phyloP scores from a whole-genome alignment of 1,140 invertebrate genomes.

The Aethina tumida region DNA sequence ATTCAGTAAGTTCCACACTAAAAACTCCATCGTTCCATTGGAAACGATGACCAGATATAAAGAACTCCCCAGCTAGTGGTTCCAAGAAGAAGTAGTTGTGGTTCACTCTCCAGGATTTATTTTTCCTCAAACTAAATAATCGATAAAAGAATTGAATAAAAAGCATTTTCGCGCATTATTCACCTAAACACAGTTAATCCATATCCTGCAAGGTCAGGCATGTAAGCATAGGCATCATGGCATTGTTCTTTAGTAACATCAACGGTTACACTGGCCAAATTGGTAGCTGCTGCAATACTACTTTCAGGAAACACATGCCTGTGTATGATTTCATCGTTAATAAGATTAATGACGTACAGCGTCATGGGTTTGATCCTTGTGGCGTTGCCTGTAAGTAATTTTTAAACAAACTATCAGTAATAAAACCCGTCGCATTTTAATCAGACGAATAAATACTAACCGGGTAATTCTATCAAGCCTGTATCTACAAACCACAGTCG shows the following conservation, averaged over 20 bases:
- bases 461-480: constrained; percentile 46
- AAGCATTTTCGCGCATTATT: too few relatives aligned
- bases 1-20: constrained; percentile 49
- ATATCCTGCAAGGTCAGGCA: constrained; percentile 55
- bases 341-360: constrained; percentile 56
- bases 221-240: constrained; percentile 56
- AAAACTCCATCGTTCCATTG: constrained; percentile 68
- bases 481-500: constrained; percentile 68
- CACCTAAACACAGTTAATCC: constrained; percentile 59
- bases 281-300: constrained; percentile 34
- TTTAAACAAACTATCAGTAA: too few relatives aligned
- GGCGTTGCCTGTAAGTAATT: constrained; percentile 39
- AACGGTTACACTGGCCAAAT: constrained; percentile 51
- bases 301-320: constrained; percentile 36
- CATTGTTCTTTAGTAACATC: constrained; percentile 51
- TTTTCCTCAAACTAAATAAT: constrained; percentile 44
- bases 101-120: constrained; percentile 55
- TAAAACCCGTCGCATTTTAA: neutral
- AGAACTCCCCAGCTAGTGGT: constrained; percentile 55
- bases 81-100: constrained; percentile 69
- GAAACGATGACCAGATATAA: constrained; percentile 49
- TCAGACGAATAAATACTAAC: constrained; percentile 20
- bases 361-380: constrained; percentile 46
- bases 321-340: constrained; percentile 40
- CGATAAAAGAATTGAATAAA: too few relatives aligned